phyloP scores from a whole-genome alignment of 2,797 vertebrate genomes.

The Sphaeramia orbicularis region DNA sequence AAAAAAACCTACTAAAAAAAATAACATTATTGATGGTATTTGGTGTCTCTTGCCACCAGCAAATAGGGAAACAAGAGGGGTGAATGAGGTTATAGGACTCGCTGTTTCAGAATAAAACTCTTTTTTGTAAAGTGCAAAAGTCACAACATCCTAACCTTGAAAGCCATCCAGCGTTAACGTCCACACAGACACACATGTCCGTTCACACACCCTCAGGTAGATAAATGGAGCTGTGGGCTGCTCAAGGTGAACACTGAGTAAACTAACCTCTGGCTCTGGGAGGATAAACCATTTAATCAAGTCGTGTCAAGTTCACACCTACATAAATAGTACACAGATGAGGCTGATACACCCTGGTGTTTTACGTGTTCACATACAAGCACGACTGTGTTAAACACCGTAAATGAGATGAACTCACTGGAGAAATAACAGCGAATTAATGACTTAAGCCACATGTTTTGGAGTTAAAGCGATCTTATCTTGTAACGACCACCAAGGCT shows the following conservation, averaged over 20 bases:
- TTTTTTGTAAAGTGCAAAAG: no score
- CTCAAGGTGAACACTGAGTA: slow-evolving; percentile 58
- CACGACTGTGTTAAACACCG: background rate
- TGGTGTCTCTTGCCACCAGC: no score
- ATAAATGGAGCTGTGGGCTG: slow-evolving; percentile 33
- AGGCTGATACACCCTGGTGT: background rate
- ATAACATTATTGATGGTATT: no score
- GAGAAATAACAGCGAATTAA: background rate
- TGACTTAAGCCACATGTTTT: slow-evolving; percentile 5
- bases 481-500: slow-evolving; percentile 24
- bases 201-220: background rate
- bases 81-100: no score
- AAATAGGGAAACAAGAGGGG: no score
- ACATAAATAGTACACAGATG: slow-evolving; percentile 21
- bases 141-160: slow-evolving; percentile 9
- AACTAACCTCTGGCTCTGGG: slow-evolving; percentile 50
- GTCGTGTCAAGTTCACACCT: slow-evolving; percentile 39
- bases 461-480: slow-evolving; percentile 3
- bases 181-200: background rate
- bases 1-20: no score
- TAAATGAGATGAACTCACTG: background rate
- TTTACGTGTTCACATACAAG: slow-evolving; percentile 7
- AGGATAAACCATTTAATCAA: slow-evolving; percentile 50
- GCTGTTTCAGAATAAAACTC: no score
- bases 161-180: no score